Base-by-base conservation (phyloP, 2,888 invertebrate genomes). In the Philereme transversata region DNA sequence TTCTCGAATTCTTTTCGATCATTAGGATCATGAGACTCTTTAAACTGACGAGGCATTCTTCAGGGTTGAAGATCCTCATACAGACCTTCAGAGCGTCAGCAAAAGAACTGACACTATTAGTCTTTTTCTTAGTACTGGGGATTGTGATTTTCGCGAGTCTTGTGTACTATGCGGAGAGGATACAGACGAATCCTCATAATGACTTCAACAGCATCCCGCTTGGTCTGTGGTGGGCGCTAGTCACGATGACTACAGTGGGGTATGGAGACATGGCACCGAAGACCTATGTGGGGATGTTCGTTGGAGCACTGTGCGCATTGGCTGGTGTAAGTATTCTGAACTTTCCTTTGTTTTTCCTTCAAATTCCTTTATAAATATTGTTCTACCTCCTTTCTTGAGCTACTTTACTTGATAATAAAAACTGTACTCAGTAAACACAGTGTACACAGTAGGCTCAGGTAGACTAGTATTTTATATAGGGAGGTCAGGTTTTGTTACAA, bases 241-340 rank as follows among this genome's bases (percentile, higher is more conserved):
- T 99, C 72, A 99, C 99, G 72, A 99, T 99, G 99, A 99, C 99
- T 73, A 98, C 98, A 0, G 99, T 99, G 62, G 99, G 99, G 48
- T 99, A 99, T 87, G 99, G 99, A 62, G 99, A 99, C 90, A 99
- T 99, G 98, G 98, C 97, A 74, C 99, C 99, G 65, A 99, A 99
- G 90, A 99, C 99, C 47, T 99, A 99, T 87, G 97, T 98, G 69
- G 99, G 99, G 71, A 99, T 99, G 99, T 98, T 99, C 85, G 99
- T 99, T 71, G 99, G 99, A 72, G 98, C 99, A 10, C 94, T 99
- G 51, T 99, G 99, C 91, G 99, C 99, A 67, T 94, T 99, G 72
- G 98, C 99, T 81, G 99, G 99, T 91, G 99, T 99, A 85, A 92
- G 93, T 92, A 79, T 71, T 33, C 34, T 22, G 22, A 22, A 22